Evolutionary conservation across 2,113 vertebrate genomes (phyloP), one percentile per base, ranked within the genome.

Genomic region (Corythaeola cristata): DNA sequence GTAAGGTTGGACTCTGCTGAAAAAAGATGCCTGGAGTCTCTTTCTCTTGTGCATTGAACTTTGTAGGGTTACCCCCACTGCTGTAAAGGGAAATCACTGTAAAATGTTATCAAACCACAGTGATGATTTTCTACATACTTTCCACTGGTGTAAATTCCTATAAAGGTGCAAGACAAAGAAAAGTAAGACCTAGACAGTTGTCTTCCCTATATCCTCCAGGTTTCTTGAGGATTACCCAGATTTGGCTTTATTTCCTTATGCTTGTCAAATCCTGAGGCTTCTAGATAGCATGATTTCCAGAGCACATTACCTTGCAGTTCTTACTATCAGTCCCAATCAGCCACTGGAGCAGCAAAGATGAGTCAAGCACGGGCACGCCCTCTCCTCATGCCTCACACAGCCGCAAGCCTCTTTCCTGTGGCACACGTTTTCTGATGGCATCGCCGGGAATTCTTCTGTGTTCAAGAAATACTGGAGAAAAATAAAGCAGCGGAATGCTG

Each of bases 301-400:
- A 3, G 41, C 47, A 55, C 4, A 3, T 84, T 77, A 78, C 80
- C 77, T 89, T 66, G 26, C 62, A 63, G 64, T 24, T 71, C 60
- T 35, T 58, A 18, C 28, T 41, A 3, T 26, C 5, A 0, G n/a
- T 35, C 14, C 21, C 0, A 3, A 37, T 60, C 68, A 86, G 47
- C 30, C 50, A 21, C 47, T 37, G 47, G n/a, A 67, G 79, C 44
- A 50, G 71, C 15, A 49, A 18, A 24, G 77, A n/a, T 13, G 26
- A 69, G 68, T 59, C 62, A 58, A 11, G 60, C 39, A 22, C 67
- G 47, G 62, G 52, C 58, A 72, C 7, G 2, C 15, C 53, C 53
- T 62, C 41, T 45, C 39, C 32, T n/a, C 75, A 21, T 4, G 50
- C 32, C 59, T 83, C 33, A 23, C 12, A 8, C 35, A 50, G 28